Percentiles rank a stretch among this genome's conserved stretches.
Conservation (phyloP, 2,888 invertebrate genomes). For the Galerucella pusilla region DNA sequence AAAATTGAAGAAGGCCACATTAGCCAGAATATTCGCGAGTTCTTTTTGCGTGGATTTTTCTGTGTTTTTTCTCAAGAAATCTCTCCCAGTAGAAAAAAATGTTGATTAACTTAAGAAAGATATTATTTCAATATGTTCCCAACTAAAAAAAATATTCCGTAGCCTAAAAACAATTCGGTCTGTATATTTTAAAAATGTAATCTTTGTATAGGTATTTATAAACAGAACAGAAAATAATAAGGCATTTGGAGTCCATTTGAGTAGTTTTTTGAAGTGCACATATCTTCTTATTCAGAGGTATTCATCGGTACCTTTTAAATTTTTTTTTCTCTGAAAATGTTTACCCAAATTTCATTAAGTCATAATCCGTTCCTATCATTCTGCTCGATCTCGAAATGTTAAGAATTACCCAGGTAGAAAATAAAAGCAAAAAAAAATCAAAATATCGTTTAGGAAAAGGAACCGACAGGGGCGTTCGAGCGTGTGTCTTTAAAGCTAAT, state of each 20-base stretch:
- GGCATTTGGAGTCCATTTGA: constrained; percentile 1
- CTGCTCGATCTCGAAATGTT: constrained; percentile 45
- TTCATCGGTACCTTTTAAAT: constrained; percentile 36
- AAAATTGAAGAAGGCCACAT: no score
- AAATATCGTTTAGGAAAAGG: constrained; percentile 56
- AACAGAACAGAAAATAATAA: constrained; percentile 2
- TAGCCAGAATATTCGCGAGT: no score
- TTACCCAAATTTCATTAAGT: constrained; percentile 48
- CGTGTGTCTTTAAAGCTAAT: constrained; percentile 61
- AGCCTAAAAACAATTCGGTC: no score
- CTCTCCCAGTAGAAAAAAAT: no score
- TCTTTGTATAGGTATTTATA: neutral
- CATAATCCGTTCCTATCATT: constrained; percentile 49
- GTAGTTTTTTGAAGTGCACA: constrained; percentile 15
- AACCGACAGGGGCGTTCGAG: constrained; percentile 63
- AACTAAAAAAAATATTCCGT: no score
- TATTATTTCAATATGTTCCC: no score
- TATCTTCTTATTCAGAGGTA: constrained; percentile 24
- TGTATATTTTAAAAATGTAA: neutral
- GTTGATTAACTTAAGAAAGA: no score
- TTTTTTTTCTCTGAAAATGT: constrained; percentile 42
- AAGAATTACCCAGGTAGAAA: constrained; percentile 45
- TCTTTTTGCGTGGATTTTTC: no score
- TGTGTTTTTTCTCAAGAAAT: no score
- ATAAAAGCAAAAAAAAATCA: constrained; percentile 37